Evolutionary conservation across 2,888 invertebrate genomes (phyloP).

Genomic region (Auanema freiburgensis): DNA sequence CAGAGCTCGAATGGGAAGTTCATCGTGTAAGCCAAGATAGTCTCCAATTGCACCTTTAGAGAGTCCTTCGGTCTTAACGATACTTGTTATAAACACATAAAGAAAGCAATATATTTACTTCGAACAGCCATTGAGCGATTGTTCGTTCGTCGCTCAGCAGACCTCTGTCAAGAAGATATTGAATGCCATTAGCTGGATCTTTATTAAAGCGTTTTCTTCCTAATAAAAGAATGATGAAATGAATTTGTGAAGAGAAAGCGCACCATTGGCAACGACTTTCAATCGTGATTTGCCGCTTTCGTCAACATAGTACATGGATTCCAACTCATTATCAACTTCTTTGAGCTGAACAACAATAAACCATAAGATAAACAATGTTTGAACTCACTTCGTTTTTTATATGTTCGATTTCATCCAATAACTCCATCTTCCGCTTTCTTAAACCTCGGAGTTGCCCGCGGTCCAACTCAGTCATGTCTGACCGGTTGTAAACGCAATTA

Average conservation of each 20-base stretch:
- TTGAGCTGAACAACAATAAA: conserved; percentile 21
- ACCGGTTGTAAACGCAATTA: neutral
- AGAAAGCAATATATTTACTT: conserved; percentile 11
- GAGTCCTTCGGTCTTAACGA: conserved; percentile 31
- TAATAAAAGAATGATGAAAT: neutral
- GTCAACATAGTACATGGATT: conserved; percentile 48
- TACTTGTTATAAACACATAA: neutral
- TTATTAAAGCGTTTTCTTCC: conserved; percentile 13
- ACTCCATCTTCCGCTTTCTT: conserved; percentile 45
- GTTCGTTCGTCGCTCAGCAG: conserved; percentile 31
- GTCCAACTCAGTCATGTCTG: conserved; percentile 34
- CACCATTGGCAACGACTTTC: conserved; percentile 33
- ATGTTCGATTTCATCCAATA: conserved; percentile 45
- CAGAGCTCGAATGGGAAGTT: conserved; percentile 30
- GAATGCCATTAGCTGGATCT: conserved; percentile 37
- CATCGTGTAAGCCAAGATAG: conserved; percentile 38
- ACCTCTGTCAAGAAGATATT: conserved; percentile 34
- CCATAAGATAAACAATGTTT: neutral
- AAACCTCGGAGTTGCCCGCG: conserved; percentile 34
- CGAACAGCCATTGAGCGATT: conserved; percentile 35
- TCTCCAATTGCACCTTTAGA: conserved; percentile 45
- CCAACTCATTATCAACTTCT: conserved; percentile 44
- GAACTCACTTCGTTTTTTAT: conserved; percentile 38
- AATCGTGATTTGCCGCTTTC: conserved; percentile 34
- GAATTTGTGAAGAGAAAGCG: neutral